Percentiles rank a stretch among this genome's conserved stretches.
These are phyloP conservation scores for Homalodisca vitripennis DNA, from an alignment of 1,140 invertebrate species.

Conservation along the genomic window DNA sequence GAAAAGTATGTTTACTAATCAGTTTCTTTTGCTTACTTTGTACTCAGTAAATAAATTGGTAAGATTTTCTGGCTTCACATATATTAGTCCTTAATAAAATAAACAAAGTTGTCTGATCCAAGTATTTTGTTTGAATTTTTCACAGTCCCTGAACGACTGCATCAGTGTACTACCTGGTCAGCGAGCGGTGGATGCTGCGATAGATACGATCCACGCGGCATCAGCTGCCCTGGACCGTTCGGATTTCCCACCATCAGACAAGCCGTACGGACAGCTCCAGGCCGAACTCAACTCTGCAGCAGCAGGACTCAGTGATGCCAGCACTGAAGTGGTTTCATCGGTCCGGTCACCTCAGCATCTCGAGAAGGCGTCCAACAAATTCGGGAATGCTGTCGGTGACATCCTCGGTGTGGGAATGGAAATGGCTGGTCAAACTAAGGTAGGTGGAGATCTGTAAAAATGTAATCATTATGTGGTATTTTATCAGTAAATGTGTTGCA, in stretches of 20 bases:
- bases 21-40: no score
- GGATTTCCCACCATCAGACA: conserved; percentile 69
- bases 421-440: conserved; percentile 74
- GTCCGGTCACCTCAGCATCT: conserved; percentile 66
- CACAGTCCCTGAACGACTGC: conserved; percentile 58
- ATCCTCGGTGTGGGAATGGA: conserved; percentile 76
- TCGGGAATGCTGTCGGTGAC: conserved; percentile 76
- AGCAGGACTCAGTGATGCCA: conserved; percentile 76
- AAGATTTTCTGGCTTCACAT: no score
- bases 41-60: no score
- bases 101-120: neutral
- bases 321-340: conserved; percentile 73
- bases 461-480: no score
- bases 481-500: no score
- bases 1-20: no score
- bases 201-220: conserved; percentile 75
- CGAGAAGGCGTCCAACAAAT: conserved; percentile 63
- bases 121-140: conserved; percentile 10
- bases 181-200: conserved; percentile 83
- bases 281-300: conserved; percentile 80
- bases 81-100: no score
- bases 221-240: conserved; percentile 68
- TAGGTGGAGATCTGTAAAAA: no score
- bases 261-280: conserved; percentile 81
- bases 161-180: conserved; percentile 86